Conservation (phyloP, 64 coral and sea anemone genomes). For the Exaiptasia diaphana region DNA sequence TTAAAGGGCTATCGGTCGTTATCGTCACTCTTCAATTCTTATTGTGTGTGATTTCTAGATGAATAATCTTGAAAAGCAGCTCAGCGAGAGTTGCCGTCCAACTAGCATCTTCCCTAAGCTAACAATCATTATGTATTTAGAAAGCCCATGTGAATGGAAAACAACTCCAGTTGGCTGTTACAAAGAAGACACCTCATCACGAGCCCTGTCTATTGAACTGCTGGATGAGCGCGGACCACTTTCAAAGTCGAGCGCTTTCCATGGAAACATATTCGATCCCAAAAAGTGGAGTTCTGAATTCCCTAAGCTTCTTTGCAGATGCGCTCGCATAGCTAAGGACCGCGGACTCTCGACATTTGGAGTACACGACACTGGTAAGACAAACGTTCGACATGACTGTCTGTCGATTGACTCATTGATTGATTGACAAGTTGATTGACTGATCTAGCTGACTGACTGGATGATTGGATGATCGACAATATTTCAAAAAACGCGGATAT, state of each 20-base stretch:
- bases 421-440: not conserved
- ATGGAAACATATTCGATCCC: conserved; percentile 27
- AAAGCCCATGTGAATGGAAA: conserved; percentile 12
- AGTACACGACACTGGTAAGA: conserved; percentile 55
- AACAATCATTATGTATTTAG: too few species aligned
- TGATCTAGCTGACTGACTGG: not conserved
- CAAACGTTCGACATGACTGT: not conserved
- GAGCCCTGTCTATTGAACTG: conserved; percentile 15
- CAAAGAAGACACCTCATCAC: conserved; percentile 21
- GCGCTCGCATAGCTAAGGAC: conserved; percentile 58
- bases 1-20: too few species aligned
- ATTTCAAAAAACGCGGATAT: too few species aligned
- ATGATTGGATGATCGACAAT: not conserved
- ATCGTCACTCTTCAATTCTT: too few species aligned
- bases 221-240: conserved; percentile 36
- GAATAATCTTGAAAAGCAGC: too few species aligned
- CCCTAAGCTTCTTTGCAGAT: conserved; percentile 68
- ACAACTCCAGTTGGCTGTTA: conserved; percentile 33
- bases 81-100: too few species aligned
- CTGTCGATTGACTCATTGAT: not conserved
- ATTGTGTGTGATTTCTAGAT: too few species aligned
- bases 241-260: conserved; percentile 17
- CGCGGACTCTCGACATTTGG: conserved; percentile 60
- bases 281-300: conserved; percentile 47
- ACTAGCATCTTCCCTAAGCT: too few species aligned